Evolutionary conservation across 1,140 invertebrate genomes (phyloP), one percentile per base, ranked within the genome.

Genomic region (Batillaria attramentaria): DNA sequence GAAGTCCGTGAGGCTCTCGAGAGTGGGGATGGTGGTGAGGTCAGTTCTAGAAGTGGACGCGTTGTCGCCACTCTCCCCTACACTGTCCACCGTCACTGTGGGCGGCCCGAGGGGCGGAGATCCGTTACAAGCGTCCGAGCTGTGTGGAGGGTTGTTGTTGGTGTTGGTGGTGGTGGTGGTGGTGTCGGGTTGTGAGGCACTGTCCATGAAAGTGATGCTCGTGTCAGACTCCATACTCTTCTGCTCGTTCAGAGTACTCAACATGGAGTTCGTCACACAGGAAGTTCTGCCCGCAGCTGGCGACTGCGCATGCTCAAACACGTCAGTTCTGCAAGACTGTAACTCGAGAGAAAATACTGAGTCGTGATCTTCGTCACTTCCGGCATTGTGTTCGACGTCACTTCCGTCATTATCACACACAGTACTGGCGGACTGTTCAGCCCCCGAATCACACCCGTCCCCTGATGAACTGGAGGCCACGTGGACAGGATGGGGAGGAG

Each of bases 221-320:
- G 57, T 62, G 37, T 81, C 80, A 5, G 80, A 81, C 62, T 81
- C 80, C 24, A 76, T 75, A 39, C 80, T 81, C 50, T 50, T 46
- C 77, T 81, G 80, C 39, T 81, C 80, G 43, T 42, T 81, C 20
- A 81, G 72, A 0, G 80, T 81, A 35, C 73, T 75, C 54, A 75
- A 39, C 54, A 75, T 57, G 2, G 54, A 62, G 41, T 35, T 41
- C 5, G 54, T 39, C 73, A 65, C 8, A 31, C 46, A 60, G 16
- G 76, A 42, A 28, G 70, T 4, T 43, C 41, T 28, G 66, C 16
- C 66, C 31, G 42, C 33, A 13, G 20, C 24, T 4, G 66, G 18
- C 75, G 75, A 35, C 41, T 16, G 43, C 75, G 65, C 66, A 24
- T 50, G 46, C 57, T 31, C 13, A 66, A 76, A 54, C n/a, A 50